Conservation (phyloP, 2,113 vertebrate genomes). For the Podarcis muralis region DNA sequence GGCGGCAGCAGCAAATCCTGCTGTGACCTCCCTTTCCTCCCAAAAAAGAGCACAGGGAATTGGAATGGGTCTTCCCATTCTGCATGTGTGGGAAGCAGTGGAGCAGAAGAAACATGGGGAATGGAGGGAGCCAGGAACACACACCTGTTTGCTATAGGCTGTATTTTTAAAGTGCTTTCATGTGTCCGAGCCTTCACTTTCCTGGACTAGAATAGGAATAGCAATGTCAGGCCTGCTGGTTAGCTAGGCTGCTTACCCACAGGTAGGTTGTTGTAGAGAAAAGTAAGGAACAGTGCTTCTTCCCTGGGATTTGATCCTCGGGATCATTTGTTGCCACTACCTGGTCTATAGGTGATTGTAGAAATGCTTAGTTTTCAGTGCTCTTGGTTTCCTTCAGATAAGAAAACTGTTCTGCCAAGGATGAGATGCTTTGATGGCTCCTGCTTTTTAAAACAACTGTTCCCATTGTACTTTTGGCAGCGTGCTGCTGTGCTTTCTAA, state of each 20-base stretch:
- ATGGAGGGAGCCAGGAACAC: neutral
- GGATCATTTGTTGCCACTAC: neutral
- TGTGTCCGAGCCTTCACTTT: neutral
- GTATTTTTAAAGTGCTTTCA: neutral
- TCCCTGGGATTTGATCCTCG: neutral
- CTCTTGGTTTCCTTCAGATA: neutral
- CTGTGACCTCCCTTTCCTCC: too few species aligned
- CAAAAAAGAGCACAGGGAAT: neutral
- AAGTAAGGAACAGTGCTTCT: neutral
- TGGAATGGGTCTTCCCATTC: neutral
- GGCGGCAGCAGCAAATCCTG: neutral
- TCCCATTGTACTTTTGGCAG: neutral
- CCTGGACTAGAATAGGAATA: neutral
- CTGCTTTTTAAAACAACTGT: neutral
- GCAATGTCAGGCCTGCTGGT: neutral
- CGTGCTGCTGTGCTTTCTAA: constrained; percentile 10
- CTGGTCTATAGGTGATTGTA: neutral
- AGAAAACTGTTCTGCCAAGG: constrained; percentile 16
- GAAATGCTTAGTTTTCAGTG: neutral
- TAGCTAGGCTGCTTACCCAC: neutral
- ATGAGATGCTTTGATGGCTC: neutral
- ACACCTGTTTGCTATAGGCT: neutral
- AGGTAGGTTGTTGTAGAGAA: neutral
- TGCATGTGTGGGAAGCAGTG: neutral
- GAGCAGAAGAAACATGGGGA: neutral